Evolutionary conservation across 2,797 vertebrate species (phyloP), one percentile per base, ranked within the genome.

Genomic region (Onychomys leucogaster): DNA sequence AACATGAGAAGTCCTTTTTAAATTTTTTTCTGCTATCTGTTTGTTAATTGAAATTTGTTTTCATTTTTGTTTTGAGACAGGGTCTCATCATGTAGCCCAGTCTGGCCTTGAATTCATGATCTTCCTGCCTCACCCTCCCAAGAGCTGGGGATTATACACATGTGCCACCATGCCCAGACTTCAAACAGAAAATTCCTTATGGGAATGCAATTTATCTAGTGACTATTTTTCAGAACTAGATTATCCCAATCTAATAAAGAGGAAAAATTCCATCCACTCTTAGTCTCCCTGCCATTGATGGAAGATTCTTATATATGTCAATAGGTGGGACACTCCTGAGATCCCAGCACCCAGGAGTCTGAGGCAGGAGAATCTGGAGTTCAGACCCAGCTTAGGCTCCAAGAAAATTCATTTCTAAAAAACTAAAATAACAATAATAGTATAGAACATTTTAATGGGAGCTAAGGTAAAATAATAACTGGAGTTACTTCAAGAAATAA

Each of bases 401-500:
- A 41, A 52, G 32, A n/a, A 46, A 75, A 57, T 49, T 2, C 23
- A 59, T 63, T 57, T 61, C 19, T 76, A 78, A 82, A 76, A 55
- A 27, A 84, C 14, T 14, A 73, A 83, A 59, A n/a, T 37, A 86
- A 77, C 32, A 89, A 5, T 63, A 83, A 23, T 7, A 85, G 29
- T 13, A 63, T 46, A 78, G 46, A 49, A n/a, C 41, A 9, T 43
- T 69, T n/a, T 25, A 92, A 76, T 52, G 63, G 25, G 5, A 78
- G 37, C 76, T 80, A 84, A 84, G 32, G 25, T 76, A 81, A 94
- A 94, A 63, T 83, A 73, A 14, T 46, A 69, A 82, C 4, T 59
- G 90, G 41, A 91, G 49, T 90, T 94, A 57, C 34, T 94, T 29
- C 49, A 87, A 57, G 67, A 87, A 73, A 25, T n/a, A n/a, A n/a